These are phyloP conservation scores for Liodrosophila aerea DNA, from an alignment of 2,888 invertebrate genomes.

Conservation along the genomic window DNA sequence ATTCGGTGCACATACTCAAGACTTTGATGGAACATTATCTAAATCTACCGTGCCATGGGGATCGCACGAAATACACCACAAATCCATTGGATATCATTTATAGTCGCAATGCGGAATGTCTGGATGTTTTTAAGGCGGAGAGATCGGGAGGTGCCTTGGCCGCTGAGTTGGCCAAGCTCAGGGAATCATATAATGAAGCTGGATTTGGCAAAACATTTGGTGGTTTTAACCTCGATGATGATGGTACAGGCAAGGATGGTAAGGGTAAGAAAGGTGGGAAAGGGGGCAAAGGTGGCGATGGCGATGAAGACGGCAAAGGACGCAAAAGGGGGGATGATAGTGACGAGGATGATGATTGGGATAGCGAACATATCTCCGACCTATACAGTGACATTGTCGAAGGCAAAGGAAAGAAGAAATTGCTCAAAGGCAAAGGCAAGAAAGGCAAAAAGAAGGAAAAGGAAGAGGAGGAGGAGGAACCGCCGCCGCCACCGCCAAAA, in stretches of 20 bases:
- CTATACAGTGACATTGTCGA: not conserved
- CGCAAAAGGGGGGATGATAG: not conserved
- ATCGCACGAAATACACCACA: not conserved
- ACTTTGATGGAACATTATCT: not conserved
- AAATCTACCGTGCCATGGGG: not conserved
- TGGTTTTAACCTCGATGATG: not conserved
- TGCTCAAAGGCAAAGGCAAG: too few relatives aligned
- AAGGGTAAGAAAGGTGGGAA: not conserved
- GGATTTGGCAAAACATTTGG: not conserved
- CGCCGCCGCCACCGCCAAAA: not conserved
- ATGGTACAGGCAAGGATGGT: not conserved
- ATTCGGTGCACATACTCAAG: not conserved
- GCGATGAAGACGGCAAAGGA: too few relatives aligned
- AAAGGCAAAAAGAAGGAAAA: not conserved
- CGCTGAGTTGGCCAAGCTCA: too few relatives aligned
- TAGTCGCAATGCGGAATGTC: not conserved
- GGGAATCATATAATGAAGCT: too few relatives aligned
- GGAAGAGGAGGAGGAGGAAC: not conserved
- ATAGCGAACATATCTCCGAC: not conserved
- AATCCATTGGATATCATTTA: not conserved
- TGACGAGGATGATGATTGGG: not conserved
- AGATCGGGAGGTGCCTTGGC: not conserved
- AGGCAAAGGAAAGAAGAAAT: not conserved
- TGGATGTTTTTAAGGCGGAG: not conserved
- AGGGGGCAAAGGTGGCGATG: not conserved